Conservation (phyloP, 2,113 vertebrate genomes). For the Toxotes jaculatrix region DNA sequence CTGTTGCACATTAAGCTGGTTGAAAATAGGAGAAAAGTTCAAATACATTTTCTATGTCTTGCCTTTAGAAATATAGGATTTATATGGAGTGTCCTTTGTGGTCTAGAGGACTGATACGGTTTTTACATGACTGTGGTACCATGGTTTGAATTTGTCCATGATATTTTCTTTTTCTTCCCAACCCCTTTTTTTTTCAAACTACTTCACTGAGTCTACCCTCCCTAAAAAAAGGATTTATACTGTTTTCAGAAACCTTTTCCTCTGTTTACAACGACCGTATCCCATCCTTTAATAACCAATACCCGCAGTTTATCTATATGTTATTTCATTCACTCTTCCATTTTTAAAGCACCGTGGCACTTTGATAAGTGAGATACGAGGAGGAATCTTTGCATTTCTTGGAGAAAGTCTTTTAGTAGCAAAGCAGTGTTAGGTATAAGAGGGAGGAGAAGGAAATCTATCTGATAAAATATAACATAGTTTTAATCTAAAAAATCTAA, state of each 20-base stretch:
- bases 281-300: not conserved
- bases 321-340: conserved; percentile 26
- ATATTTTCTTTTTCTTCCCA: no score
- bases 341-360: conserved; percentile 74
- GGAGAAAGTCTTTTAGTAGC: not conserved
- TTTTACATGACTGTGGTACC: not conserved
- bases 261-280: not conserved
- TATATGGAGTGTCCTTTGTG: not conserved
- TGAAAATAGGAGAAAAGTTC: not conserved
- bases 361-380: conserved; percentile 64
- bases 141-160: not conserved
- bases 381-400: not conserved
- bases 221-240: not conserved
- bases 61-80: not conserved
- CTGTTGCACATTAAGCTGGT: not conserved
- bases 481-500: not conserved
- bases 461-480: not conserved
- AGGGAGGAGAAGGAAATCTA: no score
- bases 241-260: not conserved
- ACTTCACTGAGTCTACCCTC: not conserved
- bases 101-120: not conserved
- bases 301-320: no score
- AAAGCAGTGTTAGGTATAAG: conserved; percentile 2
- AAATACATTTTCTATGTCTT: not conserved
- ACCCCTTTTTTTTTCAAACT: not conserved